Evolutionary conservation across 2,113 vertebrate genomes (phyloP), one percentile per base, ranked within the genome.

Genomic region (Todiramphus chloris): DNA sequence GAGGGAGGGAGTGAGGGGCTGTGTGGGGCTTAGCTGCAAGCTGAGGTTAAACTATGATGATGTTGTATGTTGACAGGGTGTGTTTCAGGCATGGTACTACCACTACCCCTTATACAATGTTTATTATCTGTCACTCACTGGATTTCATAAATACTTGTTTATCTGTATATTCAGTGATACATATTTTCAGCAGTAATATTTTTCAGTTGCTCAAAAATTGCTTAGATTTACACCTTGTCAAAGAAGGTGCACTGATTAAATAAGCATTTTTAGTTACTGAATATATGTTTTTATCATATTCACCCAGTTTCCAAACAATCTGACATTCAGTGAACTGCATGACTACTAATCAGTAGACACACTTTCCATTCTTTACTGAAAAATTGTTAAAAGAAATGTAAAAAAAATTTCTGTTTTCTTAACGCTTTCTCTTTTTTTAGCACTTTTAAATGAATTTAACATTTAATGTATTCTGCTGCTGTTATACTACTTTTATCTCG

Each of bases 61-160:
- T 62, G 2, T 2, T 25, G 0, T 19, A 2, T 3, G 0, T 46
- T 67, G 46, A 17, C 23, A 50, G 25, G 9, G 15, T 55, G 37
- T 69, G 12, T 53, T 87, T 67, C 41, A 83, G 62, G 31, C 24
- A 13, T 1, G 39, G 37, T 9, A 8, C 37, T 63, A 37, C 37
- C 37, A 37, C 37, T 37, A 37, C 43, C 21, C 18, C 51, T 63
- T 63, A 19, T 39, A 11, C 33, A 35, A 1, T 50, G 43, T 44
- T 37, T 60, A 8, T 59, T 60, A 19, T 41, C 41, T 56, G 1
- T 31, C 35, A 21, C 56, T 70, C 44, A 18, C 41, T 70, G 19
- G 14, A 28, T 85, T 94, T 82, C 50, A n/a, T 16, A 41, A 91
- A 15, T 60, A 27, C 13, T 85, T 83, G 31, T 83, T 19, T 41